Evolutionary conservation across 2,797 vertebrate species (phyloP).

Genomic region (Spinus pinus): DNA sequence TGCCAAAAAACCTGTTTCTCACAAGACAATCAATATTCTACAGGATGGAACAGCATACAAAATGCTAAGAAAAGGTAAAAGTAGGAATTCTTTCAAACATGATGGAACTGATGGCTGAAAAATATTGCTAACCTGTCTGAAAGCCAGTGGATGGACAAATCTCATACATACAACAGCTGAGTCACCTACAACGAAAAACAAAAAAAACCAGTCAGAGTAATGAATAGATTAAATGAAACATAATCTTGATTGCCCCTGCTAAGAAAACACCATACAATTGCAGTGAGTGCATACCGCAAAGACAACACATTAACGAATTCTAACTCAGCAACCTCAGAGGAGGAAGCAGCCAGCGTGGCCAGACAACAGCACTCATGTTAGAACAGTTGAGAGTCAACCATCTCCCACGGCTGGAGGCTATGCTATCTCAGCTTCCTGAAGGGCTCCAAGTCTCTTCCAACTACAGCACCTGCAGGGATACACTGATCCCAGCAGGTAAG

Average conservation of each 20-base stretch:
- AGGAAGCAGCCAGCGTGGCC: background rate
- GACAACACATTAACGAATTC: background rate
- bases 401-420: background rate
- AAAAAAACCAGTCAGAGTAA: background rate
- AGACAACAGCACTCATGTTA: background rate
- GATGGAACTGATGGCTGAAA: background rate
- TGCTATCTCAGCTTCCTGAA: background rate
- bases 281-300: background rate
- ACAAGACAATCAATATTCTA: background rate
- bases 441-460: background rate
- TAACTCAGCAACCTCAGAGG: background rate
- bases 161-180: background rate
- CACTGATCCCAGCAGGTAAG: background rate
- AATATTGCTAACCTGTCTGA: slow-evolving; percentile 49
- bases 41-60: background rate
- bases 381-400: background rate
- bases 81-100: background rate
- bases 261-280: background rate
- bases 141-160: slow-evolving; percentile 49
- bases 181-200: slow-evolving; percentile 10
- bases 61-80: background rate
- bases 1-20: background rate
- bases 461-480: background rate
- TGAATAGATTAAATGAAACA: background rate
- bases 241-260: background rate